phyloP scores from a whole-genome alignment of 2,888 invertebrate species.

The Chalcosyrphus nemorum region DNA sequence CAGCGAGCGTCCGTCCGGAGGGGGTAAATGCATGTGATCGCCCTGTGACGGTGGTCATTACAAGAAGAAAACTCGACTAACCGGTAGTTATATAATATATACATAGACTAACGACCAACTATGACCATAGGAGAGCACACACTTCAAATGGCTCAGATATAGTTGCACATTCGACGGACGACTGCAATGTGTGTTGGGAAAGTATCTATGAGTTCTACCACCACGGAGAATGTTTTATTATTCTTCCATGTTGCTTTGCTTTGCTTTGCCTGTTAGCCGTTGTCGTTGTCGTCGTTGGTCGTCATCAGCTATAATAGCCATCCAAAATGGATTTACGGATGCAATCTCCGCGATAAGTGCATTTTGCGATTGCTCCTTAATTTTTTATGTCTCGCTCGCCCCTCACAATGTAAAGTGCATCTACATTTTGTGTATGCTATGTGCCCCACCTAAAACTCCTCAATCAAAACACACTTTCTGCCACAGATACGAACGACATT shows the following conservation, averaged over 20 bases:
- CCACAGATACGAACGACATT: constrained; percentile 27
- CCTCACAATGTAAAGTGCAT: constrained; percentile 63
- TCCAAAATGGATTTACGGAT: constrained; percentile 68
- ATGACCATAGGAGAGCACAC: constrained; percentile 50
- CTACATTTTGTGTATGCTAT: background rate
- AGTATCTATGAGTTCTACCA: no score
- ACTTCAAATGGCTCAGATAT: constrained; percentile 49
- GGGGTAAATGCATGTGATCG: constrained; percentile 41
- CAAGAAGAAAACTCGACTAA: constrained; percentile 69
- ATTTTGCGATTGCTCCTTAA: constrained; percentile 72
- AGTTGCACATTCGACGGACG: no score
- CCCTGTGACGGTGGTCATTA: constrained; percentile 48
- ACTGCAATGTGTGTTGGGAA: constrained; percentile 11
- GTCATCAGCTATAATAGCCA: constrained; percentile 46
- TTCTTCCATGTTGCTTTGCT: no score
- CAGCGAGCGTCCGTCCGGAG: constrained; percentile 51
- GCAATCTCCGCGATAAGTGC: constrained; percentile 71
- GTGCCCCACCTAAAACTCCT: constrained; percentile 34
- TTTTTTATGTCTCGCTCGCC: constrained; percentile 57
- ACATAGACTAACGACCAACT: constrained; percentile 48
- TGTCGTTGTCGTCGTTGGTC: no score
- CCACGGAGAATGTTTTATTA: constrained; percentile 63
- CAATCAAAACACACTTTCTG: constrained; percentile 51
- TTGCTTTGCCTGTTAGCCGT: constrained; percentile 27
- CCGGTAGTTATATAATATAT: constrained; percentile 62